Percentiles rank a stretch among this genome's conserved stretches.
phyloP scores from a whole-genome alignment of 2,797 vertebrate genomes.

The Cyprinella venusta region DNA sequence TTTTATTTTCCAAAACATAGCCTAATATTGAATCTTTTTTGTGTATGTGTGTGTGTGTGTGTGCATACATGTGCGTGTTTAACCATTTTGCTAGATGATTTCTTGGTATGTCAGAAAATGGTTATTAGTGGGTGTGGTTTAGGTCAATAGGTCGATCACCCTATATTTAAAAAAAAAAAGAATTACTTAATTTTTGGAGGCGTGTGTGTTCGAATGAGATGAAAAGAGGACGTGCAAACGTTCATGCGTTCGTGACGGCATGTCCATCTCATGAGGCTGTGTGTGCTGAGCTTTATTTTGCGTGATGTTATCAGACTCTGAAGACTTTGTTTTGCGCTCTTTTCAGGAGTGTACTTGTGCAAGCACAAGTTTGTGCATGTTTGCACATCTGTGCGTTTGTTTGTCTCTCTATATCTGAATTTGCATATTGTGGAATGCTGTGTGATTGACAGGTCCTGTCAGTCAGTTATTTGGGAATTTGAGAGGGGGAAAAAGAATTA shows the following conservation, averaged over 20 bases:
- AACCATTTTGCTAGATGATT: conserved; percentile 3
- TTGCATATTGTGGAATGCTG: conserved; percentile 11
- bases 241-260: conserved; percentile 3
- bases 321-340: conserved; percentile 13
- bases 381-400: conserved; percentile 29
- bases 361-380: conserved; percentile 46
- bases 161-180: neutral
- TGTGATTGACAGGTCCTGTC: conserved; percentile 31
- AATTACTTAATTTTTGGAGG: neutral
- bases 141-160: conserved; percentile 20
- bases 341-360: conserved; percentile 12
- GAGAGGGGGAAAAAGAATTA: neutral
- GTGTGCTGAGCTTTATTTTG: neutral
- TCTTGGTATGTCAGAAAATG: conserved; percentile 21
- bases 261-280: conserved; percentile 6
- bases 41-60: neutral
- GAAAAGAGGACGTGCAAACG: neutral
- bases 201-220: neutral
- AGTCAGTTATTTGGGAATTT: conserved; percentile 12
- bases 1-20: too few species aligned
- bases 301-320: neutral
- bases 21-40: neutral
- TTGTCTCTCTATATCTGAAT: neutral
- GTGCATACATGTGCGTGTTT: neutral
- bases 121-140: conserved; percentile 43